These are phyloP conservation scores for Rugalucina vietnamica DNA, from an alignment of 2,888 invertebrate species.

Conservation along the genomic window DNA sequence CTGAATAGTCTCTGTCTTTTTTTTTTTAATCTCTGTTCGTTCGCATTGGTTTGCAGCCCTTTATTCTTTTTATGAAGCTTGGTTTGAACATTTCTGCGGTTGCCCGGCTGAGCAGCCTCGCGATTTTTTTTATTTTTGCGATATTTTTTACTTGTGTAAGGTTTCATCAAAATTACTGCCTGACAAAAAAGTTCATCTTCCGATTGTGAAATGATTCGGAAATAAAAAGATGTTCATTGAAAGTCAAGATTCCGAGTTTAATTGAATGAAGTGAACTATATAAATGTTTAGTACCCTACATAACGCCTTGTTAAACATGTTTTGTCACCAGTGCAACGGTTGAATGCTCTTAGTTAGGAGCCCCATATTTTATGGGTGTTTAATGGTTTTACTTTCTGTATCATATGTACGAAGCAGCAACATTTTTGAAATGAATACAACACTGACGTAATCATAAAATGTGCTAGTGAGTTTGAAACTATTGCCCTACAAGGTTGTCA, in stretches of 20 bases:
- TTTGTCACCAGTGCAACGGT: too few relatives aligned
- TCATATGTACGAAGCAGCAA: neutral
- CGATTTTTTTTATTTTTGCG: neutral
- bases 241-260: neutral
- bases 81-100: neutral
- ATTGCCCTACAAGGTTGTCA: too few relatives aligned
- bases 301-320: neutral
- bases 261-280: slow-evolving; percentile 18
- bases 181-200: slow-evolving; percentile 2
- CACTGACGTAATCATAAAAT: too few relatives aligned
- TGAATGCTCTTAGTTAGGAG: neutral
- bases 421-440: too few relatives aligned
- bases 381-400: neutral
- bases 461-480: too few relatives aligned
- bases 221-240: neutral
- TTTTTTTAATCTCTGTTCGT: neutral
- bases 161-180: slow-evolving; percentile 14
- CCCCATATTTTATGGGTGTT: slow-evolving; percentile 8
- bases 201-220: slow-evolving; percentile 7
- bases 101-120: neutral
- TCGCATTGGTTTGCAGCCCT: too few relatives aligned
- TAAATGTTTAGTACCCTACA: neutral
- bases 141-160: neutral
- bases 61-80: too few relatives aligned
- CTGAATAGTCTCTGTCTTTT: neutral